These are phyloP conservation scores for Catharus fuscescens DNA, from an alignment of 2,113 vertebrate genomes.

Conservation along the genomic window DNA sequence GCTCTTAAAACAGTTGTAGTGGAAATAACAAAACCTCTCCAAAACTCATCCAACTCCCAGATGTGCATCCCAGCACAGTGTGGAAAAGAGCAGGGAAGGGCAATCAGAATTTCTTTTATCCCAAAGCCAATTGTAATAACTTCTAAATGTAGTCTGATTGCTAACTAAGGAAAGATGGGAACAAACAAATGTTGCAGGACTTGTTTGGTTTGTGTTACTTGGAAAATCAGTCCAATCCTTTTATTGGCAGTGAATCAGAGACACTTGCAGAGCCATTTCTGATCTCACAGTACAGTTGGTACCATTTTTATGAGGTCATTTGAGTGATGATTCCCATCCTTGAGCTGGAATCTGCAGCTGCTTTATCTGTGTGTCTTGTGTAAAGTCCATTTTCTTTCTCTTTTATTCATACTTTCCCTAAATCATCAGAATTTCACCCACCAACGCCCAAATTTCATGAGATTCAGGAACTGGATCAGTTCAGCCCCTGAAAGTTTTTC, in stretches of 20 bases:
- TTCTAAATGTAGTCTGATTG: not conserved
- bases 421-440: not conserved
- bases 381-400: not conserved
- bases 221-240: not conserved
- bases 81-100: not conserved
- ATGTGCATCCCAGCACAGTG: not conserved
- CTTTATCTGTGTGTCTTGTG: not conserved
- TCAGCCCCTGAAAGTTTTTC: not conserved
- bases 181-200: not conserved
- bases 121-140: not conserved
- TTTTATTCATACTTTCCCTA: not conserved
- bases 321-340: not conserved
- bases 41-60: not conserved
- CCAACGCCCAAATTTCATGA: not conserved
- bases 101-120: not conserved
- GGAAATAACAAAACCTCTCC: not conserved
- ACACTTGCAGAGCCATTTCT: not conserved
- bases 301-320: not conserved
- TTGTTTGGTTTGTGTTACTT: not conserved
- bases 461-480: not conserved
- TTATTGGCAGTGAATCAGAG: not conserved
- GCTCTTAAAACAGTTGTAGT: not conserved
- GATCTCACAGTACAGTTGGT: not conserved
- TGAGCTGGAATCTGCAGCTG: not conserved
- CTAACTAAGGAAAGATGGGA: conserved; percentile 14